A percentile compares a stretch with the other conserved stretches of the same genome.
phyloP scores from a whole-genome alignment of 1,140 invertebrate genomes.

The Neodiprion pinetum region DNA sequence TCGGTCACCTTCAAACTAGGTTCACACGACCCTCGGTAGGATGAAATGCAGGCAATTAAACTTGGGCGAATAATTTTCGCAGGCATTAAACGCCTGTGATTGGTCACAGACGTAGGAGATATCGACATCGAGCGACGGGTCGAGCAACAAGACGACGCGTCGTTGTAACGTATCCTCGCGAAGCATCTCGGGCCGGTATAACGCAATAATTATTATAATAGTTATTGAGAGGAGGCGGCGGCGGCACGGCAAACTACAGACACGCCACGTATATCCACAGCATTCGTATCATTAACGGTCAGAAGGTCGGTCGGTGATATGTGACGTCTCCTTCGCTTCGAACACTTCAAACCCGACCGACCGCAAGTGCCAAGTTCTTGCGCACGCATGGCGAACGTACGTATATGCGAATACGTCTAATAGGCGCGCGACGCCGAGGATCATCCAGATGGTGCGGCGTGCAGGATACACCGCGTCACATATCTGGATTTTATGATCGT shows the following conservation, averaged over 20 bases:
- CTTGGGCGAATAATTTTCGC: no score
- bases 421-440: no score
- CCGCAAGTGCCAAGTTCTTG: not conserved
- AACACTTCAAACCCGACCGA: not conserved
- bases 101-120: no score
- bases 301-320: not conserved
- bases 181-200: not conserved
- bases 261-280: not conserved
- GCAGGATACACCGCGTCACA: no score
- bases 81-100: no score
- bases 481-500: no score
- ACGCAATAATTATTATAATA: conserved; percentile 1
- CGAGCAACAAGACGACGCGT: not conserved
- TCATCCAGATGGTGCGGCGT: no score
- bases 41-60: no score
- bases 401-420: not conserved
- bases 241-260: not conserved
- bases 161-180: not conserved
- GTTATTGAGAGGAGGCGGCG: not conserved
- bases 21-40: no score
- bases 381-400: not conserved
- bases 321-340: not conserved
- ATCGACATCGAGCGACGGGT: not conserved
- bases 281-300: not conserved
- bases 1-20: no score